These are phyloP conservation scores for Petaurus breviceps DNA, from an alignment of 2,113 vertebrate genomes.

Conservation along the genomic window DNA sequence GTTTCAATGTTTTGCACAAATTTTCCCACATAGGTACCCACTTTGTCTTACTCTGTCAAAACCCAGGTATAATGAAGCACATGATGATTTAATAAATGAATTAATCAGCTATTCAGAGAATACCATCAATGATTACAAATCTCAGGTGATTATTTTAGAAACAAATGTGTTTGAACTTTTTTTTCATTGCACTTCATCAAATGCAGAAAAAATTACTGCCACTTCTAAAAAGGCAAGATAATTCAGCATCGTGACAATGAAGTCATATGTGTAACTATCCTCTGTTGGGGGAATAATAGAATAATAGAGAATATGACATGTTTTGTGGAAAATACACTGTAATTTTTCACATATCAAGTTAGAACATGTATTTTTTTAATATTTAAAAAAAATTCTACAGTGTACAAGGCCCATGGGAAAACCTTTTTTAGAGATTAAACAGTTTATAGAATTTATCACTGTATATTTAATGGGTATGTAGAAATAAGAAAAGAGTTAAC, in stretches of 20 bases:
- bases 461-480: not conserved
- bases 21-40: slow-evolving; percentile 4
- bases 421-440: not conserved
- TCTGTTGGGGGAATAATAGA: not conserved
- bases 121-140: slow-evolving; percentile 23
- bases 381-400: not conserved
- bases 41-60: slow-evolving; percentile 39
- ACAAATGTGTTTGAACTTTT: not conserved
- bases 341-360: not conserved
- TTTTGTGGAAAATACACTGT: not conserved
- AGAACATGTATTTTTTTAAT: slow-evolving; percentile 11
- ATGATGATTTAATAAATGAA: slow-evolving; percentile 43
- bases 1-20: slow-evolving; percentile 44
- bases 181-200: not conserved
- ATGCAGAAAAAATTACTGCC: not conserved
- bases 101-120: slow-evolving; percentile 3
- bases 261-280: not conserved
- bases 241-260: not conserved
- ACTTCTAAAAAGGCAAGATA: not conserved
- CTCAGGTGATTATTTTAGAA: slow-evolving; percentile 52
- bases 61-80: slow-evolving; percentile 41
- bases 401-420: not conserved
- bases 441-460: not conserved
- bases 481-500: not conserved
- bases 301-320: not conserved